Conservation (phyloP, 2,113 vertebrate genomes). For the Percina caprodes region DNA sequence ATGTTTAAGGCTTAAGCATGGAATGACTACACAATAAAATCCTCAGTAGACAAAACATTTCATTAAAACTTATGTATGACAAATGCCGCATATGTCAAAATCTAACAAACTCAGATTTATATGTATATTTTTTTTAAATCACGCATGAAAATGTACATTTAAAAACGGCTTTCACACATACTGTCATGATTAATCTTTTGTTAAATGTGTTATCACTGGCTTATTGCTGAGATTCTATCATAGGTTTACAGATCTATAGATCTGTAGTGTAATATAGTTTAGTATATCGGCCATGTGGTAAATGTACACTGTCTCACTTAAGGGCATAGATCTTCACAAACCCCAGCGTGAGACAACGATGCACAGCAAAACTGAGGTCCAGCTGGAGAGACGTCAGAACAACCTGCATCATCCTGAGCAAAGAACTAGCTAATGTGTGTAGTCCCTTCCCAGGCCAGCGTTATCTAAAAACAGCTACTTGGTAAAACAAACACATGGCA, state of each 20-base stretch:
- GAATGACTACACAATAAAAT: no score
- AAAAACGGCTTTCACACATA: background rate
- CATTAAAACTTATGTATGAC: no score
- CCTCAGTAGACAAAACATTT: fast-evolving
- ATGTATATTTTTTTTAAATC: no score
- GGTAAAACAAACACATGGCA: conserved; percentile 45
- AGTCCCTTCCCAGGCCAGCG: background rate
- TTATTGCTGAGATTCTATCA: background rate
- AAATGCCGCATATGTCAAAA: no score
- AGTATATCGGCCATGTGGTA: background rate
- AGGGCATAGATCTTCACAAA: background rate
- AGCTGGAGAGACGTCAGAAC: background rate
- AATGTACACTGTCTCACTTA: background rate
- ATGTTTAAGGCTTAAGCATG: no score
- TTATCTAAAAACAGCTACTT: conserved; percentile 24
- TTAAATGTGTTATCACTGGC: background rate
- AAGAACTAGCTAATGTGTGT: background rate
- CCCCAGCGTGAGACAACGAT: background rate
- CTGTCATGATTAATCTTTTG: background rate
- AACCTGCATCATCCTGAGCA: conserved; percentile 13
- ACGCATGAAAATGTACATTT: no score
- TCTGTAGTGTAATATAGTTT: background rate
- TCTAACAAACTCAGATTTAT: no score
- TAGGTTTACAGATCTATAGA: background rate
- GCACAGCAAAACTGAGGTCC: background rate